Base-by-base conservation (phyloP, 2,797 vertebrate species). In the Carcharodon carcharias region DNA sequence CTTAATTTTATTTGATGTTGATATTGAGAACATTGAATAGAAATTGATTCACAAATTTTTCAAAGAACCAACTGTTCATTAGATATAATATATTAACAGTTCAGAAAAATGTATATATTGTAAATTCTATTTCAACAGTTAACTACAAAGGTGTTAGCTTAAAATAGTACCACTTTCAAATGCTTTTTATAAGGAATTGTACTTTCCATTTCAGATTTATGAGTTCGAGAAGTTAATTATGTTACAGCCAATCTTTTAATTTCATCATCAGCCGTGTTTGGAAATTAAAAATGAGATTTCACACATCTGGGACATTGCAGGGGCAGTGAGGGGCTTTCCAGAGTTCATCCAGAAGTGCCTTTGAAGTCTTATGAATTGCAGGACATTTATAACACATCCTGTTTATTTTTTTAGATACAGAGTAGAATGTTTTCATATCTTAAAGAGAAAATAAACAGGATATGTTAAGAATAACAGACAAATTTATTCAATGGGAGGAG, bases 371-470 rank as follows among this genome's bases (percentile, higher is more conserved):
- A 93, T 67, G 61, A 93, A 93, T 93, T 67, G 7, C 61, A 93
- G 63, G 63, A 93, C 35, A 65, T n/a, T 21, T 92, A 92, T 63
- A 40, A 61, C 58, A 26, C 63, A 67, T 93, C 91, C 91, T 93
- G 91, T 93, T 93, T 67, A 93, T 45, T 93, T 93, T 80, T 93
- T 67, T 18, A 45, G 61, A 65, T 93, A 67, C 63, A 28, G 23
- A 93, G 61, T 40, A 93, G 63, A 93, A 65, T 93, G 91, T 40
- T 93, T 93, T 18, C 91, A 67, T 93, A 67, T 45, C 21, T 65
- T 67, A n/a, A 67, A 67, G 61, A 93, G 40, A 67, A 93, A 93
- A 45, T 67, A 93, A 93, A 93, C n/a, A 93, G 61, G 61, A 45
- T 65, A n/a, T 67, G 63, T 93, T 67, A 45, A 67, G 91, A 45